Evolutionary conservation across 53 echinoderm and acorn worm species (phyloP), one percentile per base, ranked within the genome.

Genomic region (Temnopleurus reevesii): DNA sequence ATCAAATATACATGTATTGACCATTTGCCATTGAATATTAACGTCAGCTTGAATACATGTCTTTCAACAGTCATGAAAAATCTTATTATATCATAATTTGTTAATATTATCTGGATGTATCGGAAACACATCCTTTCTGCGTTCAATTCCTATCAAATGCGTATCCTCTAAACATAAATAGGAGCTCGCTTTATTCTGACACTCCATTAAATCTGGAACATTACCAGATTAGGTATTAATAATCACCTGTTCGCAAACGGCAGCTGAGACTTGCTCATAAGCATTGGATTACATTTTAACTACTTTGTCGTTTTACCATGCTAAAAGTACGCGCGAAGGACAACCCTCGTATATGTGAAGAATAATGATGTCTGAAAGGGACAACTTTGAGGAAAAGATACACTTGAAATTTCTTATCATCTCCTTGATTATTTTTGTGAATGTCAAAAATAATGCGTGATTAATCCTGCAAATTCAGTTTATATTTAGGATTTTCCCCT

Each of bases 261-360:
- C 85, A 85, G 60, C 59, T 85, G 85, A 41, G 31, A 46, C 57
- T 59, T 83, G 83, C 55, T 83, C 55, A 7, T n/a, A 38, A 83
- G 35, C 23, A 31, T 83, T 36, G 55, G 19, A 83, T 83, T 55
- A 34, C 35, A 34, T 83, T 55, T 54, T 83, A 83, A 79, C 8
- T 79, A 49, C 79, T 79, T 24, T 17, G 46, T 30, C 47, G 79
- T 46, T 79, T 49, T 79, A n/a, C n/a, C n/a, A n/a, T n/a, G n/a
- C n/a, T n/a, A n/a, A 49, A 49, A 49, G 29, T 19, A 35, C 49
- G 15, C 29, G 49, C 47, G 79, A 79, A 79, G 79, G 79, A 79
- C 79, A 27, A 51, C 8, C 8, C 15, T 51, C 53, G 53, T 10
- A 10, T n/a, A n/a, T n/a, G n/a, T n/a, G n/a, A n/a, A n/a, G n/a